Evolutionary conservation across 92 coral and sea anemone genomes (phyloP).

Genomic region (Chrysogorgia sp.): DNA sequence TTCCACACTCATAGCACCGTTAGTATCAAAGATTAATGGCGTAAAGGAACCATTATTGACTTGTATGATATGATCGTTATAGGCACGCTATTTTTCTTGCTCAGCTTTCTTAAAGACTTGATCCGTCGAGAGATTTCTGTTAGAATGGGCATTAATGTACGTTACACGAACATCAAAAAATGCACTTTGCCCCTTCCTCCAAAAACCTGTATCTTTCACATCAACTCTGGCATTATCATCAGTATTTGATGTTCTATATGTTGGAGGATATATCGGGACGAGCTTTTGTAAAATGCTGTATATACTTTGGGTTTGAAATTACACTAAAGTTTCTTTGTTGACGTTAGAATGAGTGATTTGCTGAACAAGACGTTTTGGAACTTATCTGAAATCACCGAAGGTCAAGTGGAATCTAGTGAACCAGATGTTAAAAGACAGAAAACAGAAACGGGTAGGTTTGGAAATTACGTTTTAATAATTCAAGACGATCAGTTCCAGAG

Average conservation of each 20-base stretch:
- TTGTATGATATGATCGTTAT: neutral
- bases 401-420: constrained; percentile 4
- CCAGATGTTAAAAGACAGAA: constrained; percentile 32
- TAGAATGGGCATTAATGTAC: neutral
- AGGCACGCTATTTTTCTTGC: neutral
- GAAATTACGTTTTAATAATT: neutral
- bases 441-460: constrained; percentile 11
- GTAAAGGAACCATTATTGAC: neutral
- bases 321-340: neutral
- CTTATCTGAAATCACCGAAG: neutral
- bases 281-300: too few species aligned
- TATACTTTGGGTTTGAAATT: too few species aligned
- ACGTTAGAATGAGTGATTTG: constrained; percentile 13
- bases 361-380: neutral
- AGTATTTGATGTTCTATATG: neutral
- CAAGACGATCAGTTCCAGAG: neutral
- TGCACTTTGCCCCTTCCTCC: neutral
- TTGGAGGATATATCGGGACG: too few species aligned
- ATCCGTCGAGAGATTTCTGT: neutral
- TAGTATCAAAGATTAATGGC: neutral
- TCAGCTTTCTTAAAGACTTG: neutral
- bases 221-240: neutral
- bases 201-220: neutral
- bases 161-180: neutral
- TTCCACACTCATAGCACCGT: neutral